These are phyloP conservation scores for Scrobipalpa atriplicella DNA, from an alignment of 2,888 invertebrate genomes.

Conservation along the genomic window DNA sequence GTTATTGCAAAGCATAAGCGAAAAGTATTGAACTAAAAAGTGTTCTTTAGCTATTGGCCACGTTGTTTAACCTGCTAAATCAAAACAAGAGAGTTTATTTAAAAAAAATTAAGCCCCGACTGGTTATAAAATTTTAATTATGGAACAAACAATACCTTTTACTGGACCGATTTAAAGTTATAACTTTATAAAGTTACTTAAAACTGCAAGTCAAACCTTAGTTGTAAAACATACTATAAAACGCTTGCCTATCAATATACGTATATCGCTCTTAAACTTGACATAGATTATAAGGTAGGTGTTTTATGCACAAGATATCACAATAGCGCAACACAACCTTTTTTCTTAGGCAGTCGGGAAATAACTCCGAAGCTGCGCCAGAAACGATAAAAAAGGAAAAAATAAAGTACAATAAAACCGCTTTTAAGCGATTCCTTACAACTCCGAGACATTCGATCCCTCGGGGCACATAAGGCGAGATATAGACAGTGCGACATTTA, in stretches of 20 bases:
- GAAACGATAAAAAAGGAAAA: not conserved
- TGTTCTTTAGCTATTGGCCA: not conserved
- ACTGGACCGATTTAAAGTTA: too few relatives aligned
- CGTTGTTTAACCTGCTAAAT: constrained; percentile 7
- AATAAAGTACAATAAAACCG: constrained; percentile 4
- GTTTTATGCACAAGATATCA: too few relatives aligned
- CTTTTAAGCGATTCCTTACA: constrained; percentile 6
- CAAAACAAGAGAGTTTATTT: not conserved
- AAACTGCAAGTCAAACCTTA: too few relatives aligned
- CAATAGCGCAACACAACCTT: too few relatives aligned
- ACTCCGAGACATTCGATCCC: constrained; percentile 20
- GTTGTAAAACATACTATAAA: too few relatives aligned
- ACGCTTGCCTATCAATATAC: too few relatives aligned
- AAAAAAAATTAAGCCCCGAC: not conserved
- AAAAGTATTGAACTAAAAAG: too few relatives aligned
- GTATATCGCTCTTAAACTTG: too few relatives aligned
- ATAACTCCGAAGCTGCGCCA: not conserved
- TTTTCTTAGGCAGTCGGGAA: too few relatives aligned
- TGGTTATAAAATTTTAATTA: not conserved
- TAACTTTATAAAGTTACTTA: too few relatives aligned
- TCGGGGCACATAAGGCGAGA: not conserved
- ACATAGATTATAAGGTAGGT: too few relatives aligned
- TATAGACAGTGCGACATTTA: not conserved
- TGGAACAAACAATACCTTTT: not conserved
- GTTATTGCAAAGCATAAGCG: too few relatives aligned